A percentile compares a stretch with the other conserved stretches of the same genome.
phyloP scores from a whole-genome alignment of 1,140 invertebrate species.

The Drosophila sturtevanti region DNA sequence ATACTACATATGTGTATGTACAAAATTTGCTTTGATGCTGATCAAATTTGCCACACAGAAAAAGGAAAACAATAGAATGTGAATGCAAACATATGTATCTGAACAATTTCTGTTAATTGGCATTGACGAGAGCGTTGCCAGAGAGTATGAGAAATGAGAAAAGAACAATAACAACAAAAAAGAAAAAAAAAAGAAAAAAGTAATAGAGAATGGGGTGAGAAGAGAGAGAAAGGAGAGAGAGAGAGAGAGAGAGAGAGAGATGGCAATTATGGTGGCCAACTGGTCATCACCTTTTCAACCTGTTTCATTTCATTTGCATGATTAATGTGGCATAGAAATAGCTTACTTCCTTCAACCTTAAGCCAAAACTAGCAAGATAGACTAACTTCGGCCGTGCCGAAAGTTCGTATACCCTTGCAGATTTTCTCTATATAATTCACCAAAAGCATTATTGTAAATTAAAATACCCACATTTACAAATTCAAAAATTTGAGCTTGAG shows the following conservation, averaged over 20 bases:
- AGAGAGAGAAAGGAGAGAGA: neutral
- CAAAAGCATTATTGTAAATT: too few relatives aligned
- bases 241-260: neutral
- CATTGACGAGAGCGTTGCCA: conserved; percentile 10
- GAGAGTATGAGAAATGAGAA: neutral
- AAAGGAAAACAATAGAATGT: conserved; percentile 22
- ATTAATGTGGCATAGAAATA: neutral
- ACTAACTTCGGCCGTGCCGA: too few relatives aligned
- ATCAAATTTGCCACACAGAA: conserved; percentile 7
- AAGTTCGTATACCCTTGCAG: too few relatives aligned
- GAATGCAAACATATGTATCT: conserved; percentile 20
- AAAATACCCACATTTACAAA: too few relatives aligned
- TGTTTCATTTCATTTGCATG: conserved; percentile 6
- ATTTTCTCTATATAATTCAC: too few relatives aligned
- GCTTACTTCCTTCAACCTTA: neutral
- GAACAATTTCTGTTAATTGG: conserved; percentile 36
- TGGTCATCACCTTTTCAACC: neutral
- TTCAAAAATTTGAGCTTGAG: too few relatives aligned
- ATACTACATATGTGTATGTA: too few relatives aligned
- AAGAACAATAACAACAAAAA: neutral
- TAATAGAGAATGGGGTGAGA: too few relatives aligned
- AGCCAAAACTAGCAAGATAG: neutral
- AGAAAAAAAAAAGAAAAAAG: neutral
- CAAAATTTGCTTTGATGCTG: conserved; percentile 3
- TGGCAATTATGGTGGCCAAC: too few relatives aligned